Evolutionary conservation across 2,797 vertebrate species (phyloP).

Genomic region (Halcyon badia): DNA sequence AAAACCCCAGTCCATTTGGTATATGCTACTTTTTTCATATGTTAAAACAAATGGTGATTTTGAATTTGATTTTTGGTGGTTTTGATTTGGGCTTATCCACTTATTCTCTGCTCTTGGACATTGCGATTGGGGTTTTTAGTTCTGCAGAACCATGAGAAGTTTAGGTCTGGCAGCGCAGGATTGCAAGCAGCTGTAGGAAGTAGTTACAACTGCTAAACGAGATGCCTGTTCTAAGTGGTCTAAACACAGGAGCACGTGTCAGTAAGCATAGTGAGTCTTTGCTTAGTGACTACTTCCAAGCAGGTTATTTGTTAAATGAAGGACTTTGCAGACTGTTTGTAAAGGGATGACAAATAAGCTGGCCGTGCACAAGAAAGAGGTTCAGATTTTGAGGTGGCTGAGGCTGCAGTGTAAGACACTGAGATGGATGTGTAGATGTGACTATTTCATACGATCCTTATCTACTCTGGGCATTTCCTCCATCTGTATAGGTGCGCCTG

Average conservation of each 20-base stretch:
- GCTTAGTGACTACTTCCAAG: neutral
- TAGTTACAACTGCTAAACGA: neutral
- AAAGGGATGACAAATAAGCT: neutral
- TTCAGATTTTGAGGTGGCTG: neutral
- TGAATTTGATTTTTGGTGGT: neutral
- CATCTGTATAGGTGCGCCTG: neutral
- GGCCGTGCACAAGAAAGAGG: neutral
- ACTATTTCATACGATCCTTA: neutral
- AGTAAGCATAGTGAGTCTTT: neutral
- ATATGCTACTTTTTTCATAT: neutral
- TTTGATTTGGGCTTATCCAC: neutral
- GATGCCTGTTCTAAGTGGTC: accelerated
- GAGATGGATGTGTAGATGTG: neutral
- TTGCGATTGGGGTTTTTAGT: neutral
- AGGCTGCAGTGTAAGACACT: neutral
- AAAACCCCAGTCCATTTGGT: neutral
- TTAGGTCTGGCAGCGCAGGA: neutral
- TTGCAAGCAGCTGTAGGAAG: neutral
- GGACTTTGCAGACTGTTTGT: neutral
- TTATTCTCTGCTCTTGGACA: neutral
- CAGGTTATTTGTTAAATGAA: neutral
- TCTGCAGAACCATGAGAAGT: neutral
- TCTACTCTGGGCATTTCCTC: neutral
- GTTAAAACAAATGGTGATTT: neutral
- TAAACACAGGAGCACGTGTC: accelerated